Evolutionary conservation across 2,113 vertebrate genomes (phyloP).

Genomic region (Percina caprodes): DNA sequence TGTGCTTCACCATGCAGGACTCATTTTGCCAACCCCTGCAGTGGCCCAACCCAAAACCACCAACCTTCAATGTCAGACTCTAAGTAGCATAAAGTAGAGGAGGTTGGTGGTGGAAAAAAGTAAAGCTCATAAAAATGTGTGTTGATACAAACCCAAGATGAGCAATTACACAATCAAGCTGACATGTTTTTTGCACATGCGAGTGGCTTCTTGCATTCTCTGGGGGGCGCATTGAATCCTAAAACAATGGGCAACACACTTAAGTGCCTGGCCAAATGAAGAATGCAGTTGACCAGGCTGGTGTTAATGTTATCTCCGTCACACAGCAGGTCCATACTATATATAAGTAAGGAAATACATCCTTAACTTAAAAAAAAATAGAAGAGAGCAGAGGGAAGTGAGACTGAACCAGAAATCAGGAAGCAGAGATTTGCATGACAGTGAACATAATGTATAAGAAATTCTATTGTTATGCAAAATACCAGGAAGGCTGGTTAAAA

Average conservation of each 20-base stretch:
- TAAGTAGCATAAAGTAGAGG: constrained; percentile 30
- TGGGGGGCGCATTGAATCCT: not conserved
- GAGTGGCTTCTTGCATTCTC: constrained; percentile 6
- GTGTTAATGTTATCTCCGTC: constrained; percentile 52
- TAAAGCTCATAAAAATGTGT: constrained; percentile 33
- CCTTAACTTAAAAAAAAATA: constrained; percentile 6
- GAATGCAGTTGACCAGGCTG: constrained; percentile 41
- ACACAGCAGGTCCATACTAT: constrained; percentile 35
- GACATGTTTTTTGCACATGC: constrained; percentile 38
- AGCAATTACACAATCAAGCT: constrained; percentile 30
- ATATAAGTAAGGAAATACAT: constrained; percentile 35
- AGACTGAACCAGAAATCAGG: constrained; percentile 27
- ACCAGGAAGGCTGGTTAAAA: constrained; percentile 57
- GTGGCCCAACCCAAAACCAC: constrained; percentile 76
- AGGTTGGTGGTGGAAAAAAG: constrained; percentile 45
- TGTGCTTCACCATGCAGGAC: constrained; percentile 49
- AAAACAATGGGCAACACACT: constrained; percentile 49
- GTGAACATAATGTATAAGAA: constrained; percentile 57
- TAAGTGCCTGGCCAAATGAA: constrained; percentile 5
- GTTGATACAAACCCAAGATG: constrained; percentile 28
- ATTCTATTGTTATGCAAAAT: constrained; percentile 76
- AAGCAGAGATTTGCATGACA: constrained; percentile 72
- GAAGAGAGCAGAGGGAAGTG: constrained; percentile 21
- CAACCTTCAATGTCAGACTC: constrained; percentile 56
- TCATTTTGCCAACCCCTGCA: constrained; percentile 64